These are phyloP conservation scores for Engraulis encrasicolus DNA, from an alignment of 2,113 vertebrate species.

Conservation along the genomic window DNA sequence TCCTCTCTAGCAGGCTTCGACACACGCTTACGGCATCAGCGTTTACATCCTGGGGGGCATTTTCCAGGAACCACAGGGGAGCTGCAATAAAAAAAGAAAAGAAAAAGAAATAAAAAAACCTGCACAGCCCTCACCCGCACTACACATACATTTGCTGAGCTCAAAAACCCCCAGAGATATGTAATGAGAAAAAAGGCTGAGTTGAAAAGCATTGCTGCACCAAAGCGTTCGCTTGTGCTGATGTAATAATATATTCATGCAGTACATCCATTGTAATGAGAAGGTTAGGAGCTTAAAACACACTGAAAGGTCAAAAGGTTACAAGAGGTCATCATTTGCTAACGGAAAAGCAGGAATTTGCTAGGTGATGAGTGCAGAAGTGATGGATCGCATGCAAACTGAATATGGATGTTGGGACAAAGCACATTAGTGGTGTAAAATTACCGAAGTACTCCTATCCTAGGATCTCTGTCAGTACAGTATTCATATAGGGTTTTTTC, in stretches of 20 bases:
- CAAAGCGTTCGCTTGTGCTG: background rate
- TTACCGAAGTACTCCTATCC: background rate
- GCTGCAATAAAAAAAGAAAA: too few species aligned
- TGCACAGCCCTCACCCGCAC: background rate
- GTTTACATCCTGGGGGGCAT: background rate
- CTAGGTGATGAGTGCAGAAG: background rate
- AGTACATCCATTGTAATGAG: background rate
- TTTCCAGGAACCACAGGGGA: conserved; percentile 10
- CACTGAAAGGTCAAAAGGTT: background rate
- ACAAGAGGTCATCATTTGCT: background rate
- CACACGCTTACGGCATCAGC: background rate
- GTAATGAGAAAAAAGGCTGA: background rate
- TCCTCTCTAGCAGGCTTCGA: too few species aligned
- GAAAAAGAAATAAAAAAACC: too few species aligned
- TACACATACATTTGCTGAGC: background rate
- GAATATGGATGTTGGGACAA: background rate
- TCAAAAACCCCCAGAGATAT: background rate
- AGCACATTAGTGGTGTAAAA: background rate
- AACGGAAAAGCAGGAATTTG: background rate
- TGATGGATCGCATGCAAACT: background rate
- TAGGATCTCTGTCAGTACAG: background rate
- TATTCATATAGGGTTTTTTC: background rate
- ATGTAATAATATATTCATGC: background rate
- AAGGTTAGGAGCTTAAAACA: background rate
- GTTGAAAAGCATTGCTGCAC: background rate